Evolutionary conservation across 2,113 vertebrate species (phyloP), one percentile per base, ranked within the genome.

Genomic region (Phaetusa simplex): DNA sequence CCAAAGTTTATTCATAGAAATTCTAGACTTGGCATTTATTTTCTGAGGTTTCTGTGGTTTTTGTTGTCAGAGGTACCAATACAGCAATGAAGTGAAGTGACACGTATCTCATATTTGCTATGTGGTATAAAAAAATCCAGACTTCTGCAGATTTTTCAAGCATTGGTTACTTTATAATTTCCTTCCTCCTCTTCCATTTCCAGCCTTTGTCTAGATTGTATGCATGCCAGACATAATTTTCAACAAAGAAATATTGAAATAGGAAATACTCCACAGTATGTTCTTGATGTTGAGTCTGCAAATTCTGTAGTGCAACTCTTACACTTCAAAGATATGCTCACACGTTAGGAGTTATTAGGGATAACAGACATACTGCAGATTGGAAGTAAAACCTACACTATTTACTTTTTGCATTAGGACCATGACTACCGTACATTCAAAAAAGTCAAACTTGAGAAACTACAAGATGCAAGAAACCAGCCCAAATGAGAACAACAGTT

Each of bases 111-210:
- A 30, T 80, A 80, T 82, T 90, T 94, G 92, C 50, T 93, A 27
- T 55, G 65, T 0, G 2, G 82, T 56, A 65, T 88, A 67, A 92
- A 95, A 96, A 90, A 86, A 72, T 93, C 65, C 92, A 95, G 94
- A 95, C 94, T 95, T 82, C 32, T 82, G 86, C 94, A 89, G 43
- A 91, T 91, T 97, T 94, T 95, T 96, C 24, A 95, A 79, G 65
- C 42, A 49, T 42, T 84, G 65, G 86, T 91, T 97, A 86, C 49
- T 84, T 95, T 90, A 89, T 32, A 52, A 61, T 92, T 97, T 97
- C 93, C 95, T 95, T 94, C 56, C 56, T 95, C 82, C 43, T 83
- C 21, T 80, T 85, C 84, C 43, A 43, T 88, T 92, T 83, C 56
- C 65, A 76, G 72, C 43, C 40, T 88, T 93, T 95, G 94, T 95